Evolutionary conservation across 1,140 invertebrate species (phyloP), one percentile per base, ranked within the genome.

Genomic region (Coelopa frigida): DNA sequence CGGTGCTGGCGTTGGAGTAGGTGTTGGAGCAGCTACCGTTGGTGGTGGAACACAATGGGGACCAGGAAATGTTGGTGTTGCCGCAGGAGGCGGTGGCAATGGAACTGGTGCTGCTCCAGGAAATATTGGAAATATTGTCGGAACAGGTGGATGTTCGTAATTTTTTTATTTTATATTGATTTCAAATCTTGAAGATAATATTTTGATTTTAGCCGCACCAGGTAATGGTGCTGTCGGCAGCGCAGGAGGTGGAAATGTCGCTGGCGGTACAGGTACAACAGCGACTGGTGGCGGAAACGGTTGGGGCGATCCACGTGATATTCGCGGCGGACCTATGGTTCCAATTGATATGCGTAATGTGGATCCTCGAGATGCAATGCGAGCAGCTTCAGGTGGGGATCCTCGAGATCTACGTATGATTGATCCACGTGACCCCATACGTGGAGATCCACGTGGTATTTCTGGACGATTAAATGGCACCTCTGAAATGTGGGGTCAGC

Each of bases 401-500:
- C 73, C 73, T 10, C 73, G 76, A 52, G 72, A 68, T 21, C 51
- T 67, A 14, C 56, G 64, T 3, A 67, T 77, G 59, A 58, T 83
- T 40, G 81, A 83, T 70, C 79, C 79, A 11, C 67, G 81, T 11
- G 80, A 83, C 52, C 78, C 82, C 51, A 75, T 75, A 47, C 70
- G 40, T 7, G 84, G 83, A 5, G 82, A 83, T 69, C 81, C 80
- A 0, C 75, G 82, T 20, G 85, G 85, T 5, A 87, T 88, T 48
- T 86, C 83, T 5, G 67, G 68, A 4, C 54, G 67, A 0, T 57
- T 70, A 0, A 70, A 70, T 57, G 73, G 71, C 4, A 74, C 76
- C 1, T 80, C 81, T 15, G 74, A 83, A 27, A 89, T 89, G 83
- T 89, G 86, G 86, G 80, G 78, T 5, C 83, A 85, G 58, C 81